These are phyloP conservation scores for Hyperoodon ampullatus DNA, from an alignment of 2,113 vertebrate species.

Conservation along the genomic window DNA sequence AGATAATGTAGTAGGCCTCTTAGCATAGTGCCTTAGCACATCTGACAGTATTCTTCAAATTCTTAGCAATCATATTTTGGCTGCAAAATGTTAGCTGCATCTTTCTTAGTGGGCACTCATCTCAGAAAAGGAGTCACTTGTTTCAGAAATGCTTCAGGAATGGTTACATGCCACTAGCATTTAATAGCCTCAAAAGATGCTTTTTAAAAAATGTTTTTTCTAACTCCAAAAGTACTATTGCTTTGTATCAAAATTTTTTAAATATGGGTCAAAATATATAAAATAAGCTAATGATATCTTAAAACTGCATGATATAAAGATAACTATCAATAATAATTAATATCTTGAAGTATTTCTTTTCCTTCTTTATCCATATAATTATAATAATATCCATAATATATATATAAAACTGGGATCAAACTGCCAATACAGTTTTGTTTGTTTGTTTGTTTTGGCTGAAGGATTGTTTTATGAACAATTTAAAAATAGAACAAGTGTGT, in stretches of 20 bases:
- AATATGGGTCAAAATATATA: not conserved
- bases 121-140: not conserved
- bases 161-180: not conserved
- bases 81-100: not conserved
- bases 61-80: not conserved
- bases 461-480: too few species aligned
- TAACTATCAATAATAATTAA: not conserved
- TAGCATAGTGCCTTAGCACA: not conserved
- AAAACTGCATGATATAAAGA: not conserved
- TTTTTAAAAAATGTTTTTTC: not conserved
- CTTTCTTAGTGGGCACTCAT: not conserved
- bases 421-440: not conserved
- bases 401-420: not conserved
- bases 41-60: not conserved
- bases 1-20: not conserved
- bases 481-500: too few species aligned
- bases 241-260: not conserved
- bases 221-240: not conserved
- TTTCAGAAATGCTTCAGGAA: not conserved
- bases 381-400: not conserved
- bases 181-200: not conserved
- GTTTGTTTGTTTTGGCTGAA: too few species aligned
- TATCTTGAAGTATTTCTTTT: not conserved
- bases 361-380: not conserved
- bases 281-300: not conserved